phyloP scores from a whole-genome alignment of 2,113 vertebrate genomes.

The Gasterosteus nipponicus region DNA sequence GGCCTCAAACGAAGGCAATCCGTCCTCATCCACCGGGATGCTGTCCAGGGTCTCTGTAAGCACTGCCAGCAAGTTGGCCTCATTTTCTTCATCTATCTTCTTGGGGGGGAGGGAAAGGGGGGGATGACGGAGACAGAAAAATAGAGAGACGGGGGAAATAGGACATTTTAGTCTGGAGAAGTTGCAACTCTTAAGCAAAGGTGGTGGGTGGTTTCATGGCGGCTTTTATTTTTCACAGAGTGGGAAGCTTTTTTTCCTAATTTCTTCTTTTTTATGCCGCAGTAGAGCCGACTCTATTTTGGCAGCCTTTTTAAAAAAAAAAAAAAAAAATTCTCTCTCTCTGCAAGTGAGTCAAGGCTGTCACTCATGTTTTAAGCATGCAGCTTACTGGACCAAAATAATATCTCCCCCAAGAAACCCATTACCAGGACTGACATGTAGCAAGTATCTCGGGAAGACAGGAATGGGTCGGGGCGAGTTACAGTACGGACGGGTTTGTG shows the following conservation, averaged over 20 bases:
- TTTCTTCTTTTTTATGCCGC: conserved; percentile 39
- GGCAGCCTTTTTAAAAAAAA: conserved; percentile 70
- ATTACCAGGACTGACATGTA: conserved; percentile 80
- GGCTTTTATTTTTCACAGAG: conserved; percentile 68
- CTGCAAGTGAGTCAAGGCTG: conserved; percentile 79
- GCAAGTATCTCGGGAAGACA: conserved; percentile 70
- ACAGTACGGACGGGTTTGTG: conserved; percentile 24
- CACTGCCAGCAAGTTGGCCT: conserved; percentile 98
- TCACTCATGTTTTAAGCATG: conserved; percentile 83
- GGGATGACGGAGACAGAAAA: conserved; percentile 48
- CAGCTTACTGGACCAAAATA: conserved; percentile 86
- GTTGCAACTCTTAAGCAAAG: conserved; percentile 55
- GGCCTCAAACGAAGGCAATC: conserved; percentile 98
- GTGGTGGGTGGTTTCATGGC: conserved; percentile 55
- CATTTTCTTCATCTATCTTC: conserved; percentile 99
- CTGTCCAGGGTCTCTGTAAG: conserved; percentile 99
- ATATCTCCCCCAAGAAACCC: conserved; percentile 81
- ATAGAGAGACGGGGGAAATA: conserved; percentile 67
- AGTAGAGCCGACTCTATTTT: conserved; percentile 60
- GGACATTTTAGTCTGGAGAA: conserved; percentile 78
- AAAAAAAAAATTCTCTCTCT: conserved; percentile 74
- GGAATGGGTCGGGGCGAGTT: conserved; percentile 39
- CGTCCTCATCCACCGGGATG: conserved; percentile 99
- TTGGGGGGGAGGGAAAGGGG: conserved; percentile 71
- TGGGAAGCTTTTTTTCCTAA: conserved; percentile 40